Evolutionary conservation across 1,140 invertebrate genomes (phyloP), one percentile per base, ranked within the genome.

Genomic region (Capitella teleta): DNA sequence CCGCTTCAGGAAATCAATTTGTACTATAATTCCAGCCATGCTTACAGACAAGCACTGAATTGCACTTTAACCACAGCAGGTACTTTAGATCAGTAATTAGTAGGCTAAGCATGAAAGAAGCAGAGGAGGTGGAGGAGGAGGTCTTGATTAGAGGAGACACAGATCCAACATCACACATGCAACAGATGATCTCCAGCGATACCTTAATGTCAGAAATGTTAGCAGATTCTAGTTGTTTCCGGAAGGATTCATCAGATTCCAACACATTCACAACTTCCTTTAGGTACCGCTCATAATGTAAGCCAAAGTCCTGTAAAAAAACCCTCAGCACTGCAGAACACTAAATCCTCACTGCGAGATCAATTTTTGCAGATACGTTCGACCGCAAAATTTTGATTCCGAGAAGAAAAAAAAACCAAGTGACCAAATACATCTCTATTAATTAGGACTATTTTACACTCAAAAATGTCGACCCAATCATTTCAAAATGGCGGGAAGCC

Each of bases 181-280:
- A n/a, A n/a, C n/a, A n/a, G n/a, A 32, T 32, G 8, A 32, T 32
- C 18, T 28, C 10, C 43, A 21, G 5, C 24, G 21, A 53, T 52
- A 70, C 67, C 63, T 64, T 67, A n/a, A 70, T 68, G 43, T 70
- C 63, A 6, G 64, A 60, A 19, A 63, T 54, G 50, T 70, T 67
- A 12, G 64, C 55, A 19, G 54, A 51, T 47, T 70, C 64, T 28
- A 70, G 53, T 52, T 67, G 68, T 52, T 68, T 70, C 26, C 57
- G 57, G 50, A 70, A 70, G 1, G 47, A 54, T 24, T 55, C 52
- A 57, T 70, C 67, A 36, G 61, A 57, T 44, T 70, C 67, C 12
- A 70, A 49, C 24, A 56, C 56, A 38, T 52, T 55, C 2, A 70
- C 66, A 18, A 70, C 59, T 47, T 70, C 62, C 26, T 56, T 52